phyloP scores from a whole-genome alignment of 2,113 vertebrate species.

The Phainopepla nitens region DNA sequence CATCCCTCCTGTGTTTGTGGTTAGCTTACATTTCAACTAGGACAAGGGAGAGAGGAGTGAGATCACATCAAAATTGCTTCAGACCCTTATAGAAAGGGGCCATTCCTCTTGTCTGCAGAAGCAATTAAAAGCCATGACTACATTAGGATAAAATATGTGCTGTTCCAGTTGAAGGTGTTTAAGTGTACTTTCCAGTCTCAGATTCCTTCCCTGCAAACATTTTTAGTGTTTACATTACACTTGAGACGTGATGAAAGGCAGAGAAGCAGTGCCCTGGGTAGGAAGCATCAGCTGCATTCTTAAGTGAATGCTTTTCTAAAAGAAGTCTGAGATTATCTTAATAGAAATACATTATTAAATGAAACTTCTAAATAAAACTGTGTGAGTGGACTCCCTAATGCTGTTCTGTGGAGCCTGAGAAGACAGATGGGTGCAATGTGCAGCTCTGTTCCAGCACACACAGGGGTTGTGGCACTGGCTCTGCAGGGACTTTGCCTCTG shows the following conservation, averaged over 20 bases:
- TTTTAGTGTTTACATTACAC: constrained; percentile 55
- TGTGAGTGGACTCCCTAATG: background rate
- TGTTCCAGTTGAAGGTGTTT: constrained; percentile 40
- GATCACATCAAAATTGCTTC: background rate
- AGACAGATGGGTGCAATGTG: fast-evolving
- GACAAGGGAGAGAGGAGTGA: background rate
- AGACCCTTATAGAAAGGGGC: background rate
- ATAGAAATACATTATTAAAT: background rate
- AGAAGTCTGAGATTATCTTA: background rate
- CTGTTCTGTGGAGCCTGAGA: background rate
- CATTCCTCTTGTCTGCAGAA: background rate
- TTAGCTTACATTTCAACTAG: background rate
- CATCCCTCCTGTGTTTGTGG: background rate
- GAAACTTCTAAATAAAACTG: constrained; percentile 11
- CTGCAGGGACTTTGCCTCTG: background rate
- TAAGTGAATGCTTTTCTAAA: constrained; percentile 19
- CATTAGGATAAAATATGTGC: constrained; percentile 77
- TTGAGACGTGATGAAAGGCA: constrained; percentile 53
- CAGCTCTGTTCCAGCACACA: background rate
- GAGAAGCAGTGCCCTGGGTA: background rate
- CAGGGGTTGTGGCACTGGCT: background rate
- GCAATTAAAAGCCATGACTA: constrained; percentile 57
- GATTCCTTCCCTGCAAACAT: constrained; percentile 41
- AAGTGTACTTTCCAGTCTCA: constrained; percentile 48
- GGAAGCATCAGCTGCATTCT: constrained; percentile 9